A percentile compares a stretch with the other conserved stretches of the same genome.
phyloP scores from a whole-genome alignment of 2,888 invertebrate genomes.

The Cheilosia pagana region DNA sequence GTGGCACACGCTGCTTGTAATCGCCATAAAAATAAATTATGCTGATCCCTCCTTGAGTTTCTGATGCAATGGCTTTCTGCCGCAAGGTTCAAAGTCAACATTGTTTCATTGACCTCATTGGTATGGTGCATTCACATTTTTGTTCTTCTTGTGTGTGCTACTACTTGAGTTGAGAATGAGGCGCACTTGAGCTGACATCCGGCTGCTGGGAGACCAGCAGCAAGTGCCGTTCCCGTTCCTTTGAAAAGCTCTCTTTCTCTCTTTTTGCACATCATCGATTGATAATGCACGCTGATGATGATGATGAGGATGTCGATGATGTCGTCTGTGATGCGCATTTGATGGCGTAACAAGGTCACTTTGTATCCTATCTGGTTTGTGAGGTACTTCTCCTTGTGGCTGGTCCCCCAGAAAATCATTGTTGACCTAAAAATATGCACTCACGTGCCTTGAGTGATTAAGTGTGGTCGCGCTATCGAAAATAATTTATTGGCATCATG shows the following conservation, averaged over 20 bases:
- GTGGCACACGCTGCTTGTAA: slow-evolving; percentile 48
- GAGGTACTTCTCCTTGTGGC: background rate
- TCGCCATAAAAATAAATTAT: slow-evolving; percentile 39
- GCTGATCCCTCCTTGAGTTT: slow-evolving; percentile 17
- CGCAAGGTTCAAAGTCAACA: slow-evolving; percentile 76
- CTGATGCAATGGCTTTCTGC: slow-evolving; percentile 14
- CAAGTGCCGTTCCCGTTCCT: slow-evolving; percentile 13
- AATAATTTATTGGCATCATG: slow-evolving; percentile 39
- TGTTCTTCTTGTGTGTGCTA: background rate
- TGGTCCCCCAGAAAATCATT: slow-evolving; percentile 33
- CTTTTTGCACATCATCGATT: slow-evolving; percentile 6
- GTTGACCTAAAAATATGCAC: slow-evolving; percentile 54
- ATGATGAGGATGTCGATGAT: background rate
- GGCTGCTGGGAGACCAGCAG: slow-evolving; percentile 64
- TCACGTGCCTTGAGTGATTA: slow-evolving; percentile 48
- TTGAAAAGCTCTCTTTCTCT: too few relatives aligned
- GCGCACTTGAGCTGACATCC: slow-evolving; percentile 32
- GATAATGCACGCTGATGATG: background rate
- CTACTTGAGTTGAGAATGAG: slow-evolving; percentile 2
- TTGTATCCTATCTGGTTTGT: slow-evolving; percentile 7
- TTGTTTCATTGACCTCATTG: slow-evolving; percentile 76
- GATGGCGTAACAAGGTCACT: slow-evolving; percentile 48
- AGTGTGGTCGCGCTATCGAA: slow-evolving; percentile 24
- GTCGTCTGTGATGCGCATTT: slow-evolving; percentile 9
- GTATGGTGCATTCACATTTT: slow-evolving; percentile 49